Conservation (phyloP, 2,113 vertebrate species). For the Rattus rattus region DNA sequence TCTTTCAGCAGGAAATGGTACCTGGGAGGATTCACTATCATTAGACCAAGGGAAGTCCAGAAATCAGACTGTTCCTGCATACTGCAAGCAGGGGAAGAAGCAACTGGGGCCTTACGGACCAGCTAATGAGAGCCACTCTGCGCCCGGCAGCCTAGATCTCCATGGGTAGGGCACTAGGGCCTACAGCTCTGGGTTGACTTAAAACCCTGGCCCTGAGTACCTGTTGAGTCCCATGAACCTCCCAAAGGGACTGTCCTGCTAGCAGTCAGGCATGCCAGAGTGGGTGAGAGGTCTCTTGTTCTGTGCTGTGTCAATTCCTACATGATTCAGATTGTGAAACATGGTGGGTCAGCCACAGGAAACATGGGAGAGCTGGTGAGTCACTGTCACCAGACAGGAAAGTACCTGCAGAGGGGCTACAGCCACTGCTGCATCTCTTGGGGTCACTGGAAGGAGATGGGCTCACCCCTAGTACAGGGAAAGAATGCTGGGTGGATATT, state of each 20-base stretch:
- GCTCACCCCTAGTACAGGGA: neutral
- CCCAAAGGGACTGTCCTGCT: neutral
- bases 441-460: neutral
- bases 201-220: neutral
- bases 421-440: neutral
- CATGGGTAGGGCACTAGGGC: neutral
- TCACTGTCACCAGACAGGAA: neutral
- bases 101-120: neutral
- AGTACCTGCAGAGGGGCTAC: too few species aligned
- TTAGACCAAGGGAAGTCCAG: too few species aligned
- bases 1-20: too few species aligned
- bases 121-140: too few species aligned
- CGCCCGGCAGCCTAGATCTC: neutral
- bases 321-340: neutral
- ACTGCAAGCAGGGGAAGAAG: neutral
- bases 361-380: rapidly evolving
- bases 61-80: neutral
- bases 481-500: neutral
- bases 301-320: neutral
- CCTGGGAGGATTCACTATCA: rapidly evolving
- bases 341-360: neutral
- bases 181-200: neutral
- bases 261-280: rapidly evolving
- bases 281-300: rapidly evolving
- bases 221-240: neutral